Base-by-base conservation (phyloP, 2,888 invertebrate genomes). In the Campoletis raptor region DNA sequence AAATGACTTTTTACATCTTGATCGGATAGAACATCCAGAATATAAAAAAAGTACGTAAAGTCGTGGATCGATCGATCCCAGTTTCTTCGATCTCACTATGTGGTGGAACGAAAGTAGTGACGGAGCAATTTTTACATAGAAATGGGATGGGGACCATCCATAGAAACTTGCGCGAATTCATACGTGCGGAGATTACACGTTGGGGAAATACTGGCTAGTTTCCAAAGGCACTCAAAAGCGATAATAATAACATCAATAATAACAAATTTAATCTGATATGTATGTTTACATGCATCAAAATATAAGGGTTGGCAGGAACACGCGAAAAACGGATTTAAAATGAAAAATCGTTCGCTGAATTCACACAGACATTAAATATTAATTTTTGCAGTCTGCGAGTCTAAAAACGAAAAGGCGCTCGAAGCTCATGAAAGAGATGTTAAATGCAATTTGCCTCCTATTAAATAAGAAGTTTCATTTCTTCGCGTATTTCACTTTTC, bases 191-290 rank as follows among this genome's bases (percentile, higher is more conserved):
- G 72, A 73, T 79, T 74, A 79, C 54, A 61, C 45, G 70, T 61
- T 37, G 40, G 64, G 64, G 42, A 64, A 82, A 82, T 54, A 64
- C 54, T 83, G 83, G 83, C 70, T 40, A n/a, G 12, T 4, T 30
- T 72, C 78, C 77, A 83, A 66, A 37, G 40, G 24, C 57, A 64
- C 72, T 48, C 64, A 48, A 48, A 36, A 66, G 48, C 18, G 36
- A 48, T 77, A 66, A 48, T 66, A 64, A 48, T 77, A 77, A 77
- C 48, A 66, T 66, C 48, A 77, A 66, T 77, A 77, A 48, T 48
- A 48, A 77, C 48, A n/a, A 48, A 36, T 66, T 37, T 36, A 30
- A 48, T 36, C 48, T 48, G 64, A 42, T 15, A 70, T 30, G 30
- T 61, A 15, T 15, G 30, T 24, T 61, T 30, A 61, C 61, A 30